Evolutionary conservation across 2,113 vertebrate species (phyloP).

Genomic region (Hippocampus mohnikei): DNA sequence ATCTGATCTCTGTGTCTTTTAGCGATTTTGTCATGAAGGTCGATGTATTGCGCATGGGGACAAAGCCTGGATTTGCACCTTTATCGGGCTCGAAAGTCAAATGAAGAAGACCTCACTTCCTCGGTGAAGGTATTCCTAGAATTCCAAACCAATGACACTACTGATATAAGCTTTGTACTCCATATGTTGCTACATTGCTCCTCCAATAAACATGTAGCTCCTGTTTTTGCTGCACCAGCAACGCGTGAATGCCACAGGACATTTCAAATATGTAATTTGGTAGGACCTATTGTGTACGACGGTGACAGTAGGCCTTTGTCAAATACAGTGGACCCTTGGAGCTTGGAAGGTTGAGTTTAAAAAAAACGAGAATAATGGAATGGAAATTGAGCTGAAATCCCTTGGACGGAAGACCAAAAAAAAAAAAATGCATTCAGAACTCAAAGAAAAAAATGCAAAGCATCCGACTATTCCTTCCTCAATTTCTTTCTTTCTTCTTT

Average conservation of each 20-base stretch:
- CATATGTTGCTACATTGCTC: background rate
- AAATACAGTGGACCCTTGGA: conserved; percentile 14
- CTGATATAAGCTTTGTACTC: background rate
- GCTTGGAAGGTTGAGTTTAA: background rate
- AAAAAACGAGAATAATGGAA: background rate
- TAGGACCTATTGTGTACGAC: background rate
- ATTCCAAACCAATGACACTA: background rate
- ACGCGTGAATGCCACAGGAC: background rate
- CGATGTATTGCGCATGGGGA: background rate
- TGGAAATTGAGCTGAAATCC: background rate
- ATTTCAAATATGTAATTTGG: conserved; percentile 8
- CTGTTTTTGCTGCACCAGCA: background rate
- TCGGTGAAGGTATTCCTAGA: background rate
- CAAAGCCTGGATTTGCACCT: background rate
- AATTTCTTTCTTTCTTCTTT: no score
- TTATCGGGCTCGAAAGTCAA: background rate
- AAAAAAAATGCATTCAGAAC: background rate
- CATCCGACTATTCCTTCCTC: background rate
- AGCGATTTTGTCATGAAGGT: background rate
- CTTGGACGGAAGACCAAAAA: background rate
- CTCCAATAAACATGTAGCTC: conserved; percentile 14
- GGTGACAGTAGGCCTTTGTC: background rate
- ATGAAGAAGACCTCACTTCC: background rate
- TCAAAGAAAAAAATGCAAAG: background rate
- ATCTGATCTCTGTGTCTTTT: background rate